These are phyloP conservation scores for Aethes cnicana DNA, from an alignment of 2,888 invertebrate species.

Conservation along the genomic window DNA sequence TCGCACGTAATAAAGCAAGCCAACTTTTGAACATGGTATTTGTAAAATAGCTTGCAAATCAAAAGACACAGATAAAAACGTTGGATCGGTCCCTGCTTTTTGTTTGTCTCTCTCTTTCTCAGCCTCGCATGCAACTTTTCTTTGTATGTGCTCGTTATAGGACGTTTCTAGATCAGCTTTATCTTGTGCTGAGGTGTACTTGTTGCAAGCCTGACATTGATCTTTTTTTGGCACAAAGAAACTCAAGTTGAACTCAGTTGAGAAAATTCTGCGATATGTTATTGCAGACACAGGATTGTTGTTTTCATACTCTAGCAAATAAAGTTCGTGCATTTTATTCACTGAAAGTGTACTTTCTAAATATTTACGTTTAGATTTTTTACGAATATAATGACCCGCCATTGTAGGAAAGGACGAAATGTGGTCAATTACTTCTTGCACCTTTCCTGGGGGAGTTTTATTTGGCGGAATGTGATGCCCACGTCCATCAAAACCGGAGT, in stretches of 20 bases:
- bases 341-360: background rate
- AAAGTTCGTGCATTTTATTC: constrained; percentile 9
- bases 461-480: constrained; percentile 3
- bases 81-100: background rate
- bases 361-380: constrained; percentile 16
- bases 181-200: constrained; percentile 3
- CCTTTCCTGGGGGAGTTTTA: constrained; percentile 8
- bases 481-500: constrained; percentile 1
- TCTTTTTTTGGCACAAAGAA: constrained; percentile 26
- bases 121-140: background rate
- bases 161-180: constrained; percentile 1
- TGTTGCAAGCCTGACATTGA: constrained; percentile 22
- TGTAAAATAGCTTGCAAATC: constrained; percentile 8
- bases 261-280: constrained; percentile 20
- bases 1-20: constrained; percentile 1
- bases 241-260: constrained; percentile 14
- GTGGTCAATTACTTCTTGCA: constrained; percentile 10
- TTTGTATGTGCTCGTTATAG: background rate
- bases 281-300: constrained; percentile 17
- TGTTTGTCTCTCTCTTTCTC: constrained; percentile 5
- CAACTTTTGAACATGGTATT: constrained; percentile 4
- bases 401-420: constrained; percentile 15
- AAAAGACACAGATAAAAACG: constrained; percentile 3
- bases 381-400: constrained; percentile 6
- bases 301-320: background rate